Conservation (phyloP, 2,113 vertebrate genomes). For the Paradoxurus hermaphroditus region DNA sequence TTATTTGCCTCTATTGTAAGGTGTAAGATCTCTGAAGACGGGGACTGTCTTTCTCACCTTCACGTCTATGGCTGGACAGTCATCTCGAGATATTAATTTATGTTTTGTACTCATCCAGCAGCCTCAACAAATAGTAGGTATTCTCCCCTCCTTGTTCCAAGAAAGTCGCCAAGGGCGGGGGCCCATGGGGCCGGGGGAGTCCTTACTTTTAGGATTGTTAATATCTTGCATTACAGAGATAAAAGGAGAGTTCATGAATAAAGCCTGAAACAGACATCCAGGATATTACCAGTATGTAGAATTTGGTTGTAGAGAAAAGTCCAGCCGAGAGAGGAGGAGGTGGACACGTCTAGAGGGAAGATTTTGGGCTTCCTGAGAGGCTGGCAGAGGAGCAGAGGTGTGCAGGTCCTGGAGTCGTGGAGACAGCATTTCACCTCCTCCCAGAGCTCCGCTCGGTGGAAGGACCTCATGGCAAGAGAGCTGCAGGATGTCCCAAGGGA, state of each 20-base stretch:
- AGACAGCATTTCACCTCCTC: background rate
- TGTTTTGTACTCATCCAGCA: background rate
- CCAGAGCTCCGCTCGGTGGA: background rate
- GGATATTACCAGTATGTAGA: background rate
- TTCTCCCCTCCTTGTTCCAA: background rate
- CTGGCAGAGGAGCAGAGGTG: background rate
- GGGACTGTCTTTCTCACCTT: background rate
- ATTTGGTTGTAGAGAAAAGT: background rate
- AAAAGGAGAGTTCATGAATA: background rate
- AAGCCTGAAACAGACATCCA: background rate
- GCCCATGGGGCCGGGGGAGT: too few species aligned
- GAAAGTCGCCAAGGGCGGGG: background rate
- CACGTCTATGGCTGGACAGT: background rate
- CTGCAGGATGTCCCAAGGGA: accelerated
- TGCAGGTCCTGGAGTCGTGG: background rate
- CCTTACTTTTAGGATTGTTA: background rate
- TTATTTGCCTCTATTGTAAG: background rate
- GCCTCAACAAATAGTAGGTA: background rate
- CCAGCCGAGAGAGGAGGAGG: background rate
- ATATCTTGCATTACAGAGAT: background rate
- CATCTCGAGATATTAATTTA: background rate
- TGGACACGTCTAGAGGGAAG: background rate
- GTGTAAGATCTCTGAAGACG: background rate
- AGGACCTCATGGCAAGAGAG: background rate
- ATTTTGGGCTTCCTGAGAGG: background rate